Evolutionary conservation across 2,113 vertebrate species (phyloP).

Genomic region (Corvus hawaiiensis): DNA sequence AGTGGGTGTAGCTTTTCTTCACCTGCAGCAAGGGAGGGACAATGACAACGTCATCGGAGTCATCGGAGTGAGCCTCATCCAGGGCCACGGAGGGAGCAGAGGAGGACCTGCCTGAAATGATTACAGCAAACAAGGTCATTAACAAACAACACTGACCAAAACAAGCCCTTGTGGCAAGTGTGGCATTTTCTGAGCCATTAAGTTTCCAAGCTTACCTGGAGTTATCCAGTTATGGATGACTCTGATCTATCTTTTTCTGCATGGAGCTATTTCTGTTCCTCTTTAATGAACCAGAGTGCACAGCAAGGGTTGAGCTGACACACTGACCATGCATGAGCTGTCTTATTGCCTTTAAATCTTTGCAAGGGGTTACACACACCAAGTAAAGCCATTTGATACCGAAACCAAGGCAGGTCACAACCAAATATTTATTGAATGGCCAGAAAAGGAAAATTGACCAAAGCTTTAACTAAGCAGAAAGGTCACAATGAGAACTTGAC

Average conservation of each 20-base stretch:
- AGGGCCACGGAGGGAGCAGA: not conserved
- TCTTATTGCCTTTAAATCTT: not conserved
- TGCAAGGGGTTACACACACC: not conserved
- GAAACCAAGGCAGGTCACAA: not conserved
- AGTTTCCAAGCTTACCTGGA: not conserved
- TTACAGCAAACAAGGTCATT: not conserved
- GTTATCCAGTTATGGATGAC: not conserved
- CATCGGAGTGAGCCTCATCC: conserved; percentile 73
- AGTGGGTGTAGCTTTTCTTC: conserved; percentile 45
- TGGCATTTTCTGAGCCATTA: not conserved
- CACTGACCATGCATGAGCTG: not conserved
- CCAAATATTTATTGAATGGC: not conserved
- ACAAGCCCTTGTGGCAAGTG: not conserved
- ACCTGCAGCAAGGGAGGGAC: conserved; percentile 68
- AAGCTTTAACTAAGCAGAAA: not conserved
- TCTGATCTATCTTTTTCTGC: not conserved
- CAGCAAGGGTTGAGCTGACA: not conserved
- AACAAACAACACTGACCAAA: not conserved
- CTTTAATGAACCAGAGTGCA: not conserved
- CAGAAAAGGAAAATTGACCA: not conserved
- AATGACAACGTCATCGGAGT: conserved; percentile 83
- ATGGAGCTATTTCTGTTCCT: not conserved
- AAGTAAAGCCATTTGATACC: not conserved
- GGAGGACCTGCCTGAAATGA: conserved; percentile 51
- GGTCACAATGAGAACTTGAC: not conserved